phyloP scores from a whole-genome alignment of 2,113 vertebrate species.

The Megaleporinus macrocephalus region DNA sequence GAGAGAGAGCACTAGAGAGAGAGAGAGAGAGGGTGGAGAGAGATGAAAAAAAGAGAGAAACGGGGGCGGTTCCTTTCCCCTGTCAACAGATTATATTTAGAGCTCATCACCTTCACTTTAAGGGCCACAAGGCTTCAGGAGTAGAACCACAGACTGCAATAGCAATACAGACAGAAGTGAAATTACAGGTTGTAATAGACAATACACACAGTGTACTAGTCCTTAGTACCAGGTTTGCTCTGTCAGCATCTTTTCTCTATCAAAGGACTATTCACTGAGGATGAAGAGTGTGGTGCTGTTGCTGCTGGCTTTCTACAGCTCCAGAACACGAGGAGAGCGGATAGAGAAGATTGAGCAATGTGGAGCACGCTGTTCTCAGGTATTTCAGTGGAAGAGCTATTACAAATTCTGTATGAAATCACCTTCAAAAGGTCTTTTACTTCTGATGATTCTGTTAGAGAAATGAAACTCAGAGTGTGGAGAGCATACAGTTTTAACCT shows the following conservation, averaged over 20 bases:
- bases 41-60: neutral
- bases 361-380: constrained; percentile 68
- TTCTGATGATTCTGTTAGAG: neutral
- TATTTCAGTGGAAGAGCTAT: constrained; percentile 48
- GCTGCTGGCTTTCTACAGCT: constrained; percentile 46
- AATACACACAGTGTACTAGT: neutral
- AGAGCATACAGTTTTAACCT: too few species aligned
- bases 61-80: neutral
- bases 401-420: neutral
- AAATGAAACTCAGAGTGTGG: neutral
- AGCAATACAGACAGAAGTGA: neutral
- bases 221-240: neutral
- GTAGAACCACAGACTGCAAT: neutral
- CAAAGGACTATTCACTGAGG: constrained; percentile 17
- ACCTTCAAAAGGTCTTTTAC: neutral
- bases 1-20: constrained; percentile 10
- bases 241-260: neutral
- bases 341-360: constrained; percentile 66
- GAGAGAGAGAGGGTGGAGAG: constrained; percentile 8
- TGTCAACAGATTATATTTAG: constrained; percentile 7
- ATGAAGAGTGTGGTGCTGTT: constrained; percentile 62
- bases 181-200: neutral
- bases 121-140: neutral
- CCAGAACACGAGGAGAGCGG: constrained; percentile 51
- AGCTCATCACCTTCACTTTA: constrained; percentile 12